Conservation (phyloP, 2,888 invertebrate species). For the Tetranychus piercei region DNA sequence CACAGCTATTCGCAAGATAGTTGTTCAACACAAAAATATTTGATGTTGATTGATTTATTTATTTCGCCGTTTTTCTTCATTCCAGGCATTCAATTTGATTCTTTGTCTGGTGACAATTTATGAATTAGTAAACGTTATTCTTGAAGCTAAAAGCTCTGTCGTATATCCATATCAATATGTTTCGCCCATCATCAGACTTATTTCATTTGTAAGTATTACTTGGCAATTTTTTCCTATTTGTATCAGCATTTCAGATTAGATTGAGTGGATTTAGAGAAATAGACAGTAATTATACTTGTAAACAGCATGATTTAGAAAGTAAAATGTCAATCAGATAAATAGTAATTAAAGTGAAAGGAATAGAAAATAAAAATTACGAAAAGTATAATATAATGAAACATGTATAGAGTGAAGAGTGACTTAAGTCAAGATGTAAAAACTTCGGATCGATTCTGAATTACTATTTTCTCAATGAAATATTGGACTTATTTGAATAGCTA, state of each 20-base stretch:
- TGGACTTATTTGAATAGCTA: neutral
- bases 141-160: neutral
- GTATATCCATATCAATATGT: conserved; percentile 15
- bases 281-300: too few relatives aligned
- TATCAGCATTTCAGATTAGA: neutral
- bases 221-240: neutral
- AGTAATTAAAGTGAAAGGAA: too few relatives aligned
- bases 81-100: neutral
- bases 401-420: too few relatives aligned
- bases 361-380: too few relatives aligned
- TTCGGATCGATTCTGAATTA: too few relatives aligned
- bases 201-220: conserved; percentile 19
- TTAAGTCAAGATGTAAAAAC: too few relatives aligned
- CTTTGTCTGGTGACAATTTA: neutral
- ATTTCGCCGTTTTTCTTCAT: neutral
- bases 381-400: too few relatives aligned
- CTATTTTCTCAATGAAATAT: neutral
- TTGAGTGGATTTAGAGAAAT: too few relatives aligned
- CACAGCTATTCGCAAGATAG: too few relatives aligned
- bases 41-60: neutral
- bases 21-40: too few relatives aligned
- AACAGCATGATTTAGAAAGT: too few relatives aligned
- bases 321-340: too few relatives aligned
- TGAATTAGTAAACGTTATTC: neutral
- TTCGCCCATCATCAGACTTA: conserved; percentile 19